Conservation (phyloP, 1,140 invertebrate species). For the Euschistus heros region DNA sequence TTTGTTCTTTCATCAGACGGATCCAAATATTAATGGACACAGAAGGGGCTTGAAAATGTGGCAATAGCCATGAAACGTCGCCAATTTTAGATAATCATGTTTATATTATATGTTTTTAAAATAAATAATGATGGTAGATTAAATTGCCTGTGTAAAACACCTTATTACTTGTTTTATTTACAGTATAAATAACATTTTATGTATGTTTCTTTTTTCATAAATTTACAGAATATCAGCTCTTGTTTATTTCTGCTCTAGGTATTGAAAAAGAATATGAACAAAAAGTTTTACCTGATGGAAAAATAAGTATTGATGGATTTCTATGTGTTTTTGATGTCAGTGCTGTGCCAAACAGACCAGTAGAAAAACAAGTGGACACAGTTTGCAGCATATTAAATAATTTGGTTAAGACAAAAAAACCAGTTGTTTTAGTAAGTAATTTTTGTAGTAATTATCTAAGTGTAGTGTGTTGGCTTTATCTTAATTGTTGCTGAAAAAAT, state of each 20-base stretch:
- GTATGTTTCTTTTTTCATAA: neutral
- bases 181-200: neutral
- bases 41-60: no score
- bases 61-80: no score
- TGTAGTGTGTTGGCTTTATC: no score
- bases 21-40: no score
- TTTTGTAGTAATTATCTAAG: no score
- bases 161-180: neutral
- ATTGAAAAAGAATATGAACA: slow-evolving; percentile 87
- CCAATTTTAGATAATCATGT: no score
- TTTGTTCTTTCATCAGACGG: no score
- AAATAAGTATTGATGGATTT: slow-evolving; percentile 89
- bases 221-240: neutral
- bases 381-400: slow-evolving; percentile 72
- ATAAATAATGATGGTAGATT: no score
- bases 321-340: slow-evolving; percentile 94
- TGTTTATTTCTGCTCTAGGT: slow-evolving; percentile 29
- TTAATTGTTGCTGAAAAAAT: no score
- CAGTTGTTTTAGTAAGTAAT: slow-evolving; percentile 66
- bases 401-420: slow-evolving; percentile 86
- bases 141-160: no score
- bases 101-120: no score
- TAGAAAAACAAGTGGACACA: slow-evolving; percentile 81
- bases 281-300: slow-evolving; percentile 84
- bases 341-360: slow-evolving; percentile 72